Evolutionary conservation across 2,888 invertebrate species (phyloP), one percentile per base, ranked within the genome.

Genomic region (Adelphocoris suturalis): DNA sequence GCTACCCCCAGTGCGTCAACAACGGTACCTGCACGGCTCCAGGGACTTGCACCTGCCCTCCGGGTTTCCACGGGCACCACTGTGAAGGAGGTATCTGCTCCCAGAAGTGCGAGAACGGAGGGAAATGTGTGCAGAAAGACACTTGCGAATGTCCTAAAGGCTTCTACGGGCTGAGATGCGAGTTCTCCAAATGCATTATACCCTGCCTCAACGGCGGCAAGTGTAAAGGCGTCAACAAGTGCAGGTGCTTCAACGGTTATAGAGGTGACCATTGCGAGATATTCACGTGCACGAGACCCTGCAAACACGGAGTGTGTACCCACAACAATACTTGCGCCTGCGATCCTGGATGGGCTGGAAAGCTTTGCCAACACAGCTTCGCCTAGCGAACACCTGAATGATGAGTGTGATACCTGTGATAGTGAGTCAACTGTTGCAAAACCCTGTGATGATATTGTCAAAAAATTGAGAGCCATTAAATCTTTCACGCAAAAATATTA

Each of bases 101-200:
- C 19, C 96, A 98, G 92, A 98, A 97, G 93, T 99, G 99, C 93
- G 94, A 97, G 91, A 98, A 99, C 93, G 98, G 98, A 27, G 99
- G 99, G 5, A 98, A 98, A 93, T 99, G 99, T 93, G 96, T 98
- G 92, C 98, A 98, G 93, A 98, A 98, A 93, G 98, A 98, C 93
- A 97, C 96, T 46, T 99, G 99, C 93, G 96, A 97, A 92, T 99
- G 98, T 93, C 95, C 97, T 0, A 97, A 96, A 93, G 98, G 98
- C 76, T 98, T 97, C 93, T 98, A 97, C 93, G 99, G 98, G 90
- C 94, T 96, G 84, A 96, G 96, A 90, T 98, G 98, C 93, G 97
- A 98, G 95, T 97, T 96, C 94, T 98, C 97, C 27, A 97, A 97
- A 94, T 98, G 97, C 93, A 96, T 97, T 91, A 97, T 98, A 92